Evolutionary conservation across 2,888 invertebrate species (phyloP).

Genomic region (Calliopum simillimum): DNA sequence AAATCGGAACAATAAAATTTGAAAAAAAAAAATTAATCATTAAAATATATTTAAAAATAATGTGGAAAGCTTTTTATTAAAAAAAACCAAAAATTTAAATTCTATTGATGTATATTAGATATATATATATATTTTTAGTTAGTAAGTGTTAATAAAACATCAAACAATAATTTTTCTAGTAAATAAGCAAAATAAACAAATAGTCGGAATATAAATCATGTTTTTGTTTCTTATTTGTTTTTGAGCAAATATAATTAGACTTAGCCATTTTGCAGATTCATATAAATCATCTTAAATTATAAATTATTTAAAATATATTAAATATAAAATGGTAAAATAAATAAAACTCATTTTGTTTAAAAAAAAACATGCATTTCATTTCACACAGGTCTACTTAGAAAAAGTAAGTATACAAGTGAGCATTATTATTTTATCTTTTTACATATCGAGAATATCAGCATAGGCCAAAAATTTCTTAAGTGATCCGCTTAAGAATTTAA

Average conservation of each 20-base stretch:
- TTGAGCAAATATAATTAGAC: slow-evolving; percentile 18
- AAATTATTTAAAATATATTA: neutral
- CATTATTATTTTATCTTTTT: too few species aligned
- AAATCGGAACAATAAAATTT: too few species aligned
- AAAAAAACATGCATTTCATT: neutral
- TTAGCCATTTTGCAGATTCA: slow-evolving; percentile 22
- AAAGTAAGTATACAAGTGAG: too few species aligned
- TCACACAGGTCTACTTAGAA: neutral
- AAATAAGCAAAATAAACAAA: slow-evolving; percentile 6
- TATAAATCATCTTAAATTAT: slow-evolving; percentile 10
- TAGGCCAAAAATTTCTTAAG: too few species aligned
- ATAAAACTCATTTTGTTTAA: slow-evolving; percentile 27
- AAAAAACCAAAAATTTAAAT: too few species aligned
- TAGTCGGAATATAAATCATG: neutral
- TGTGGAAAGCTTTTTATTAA: too few species aligned
- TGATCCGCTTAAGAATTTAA: too few species aligned
- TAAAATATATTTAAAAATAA: too few species aligned
- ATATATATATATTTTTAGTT: slow-evolving; percentile 10
- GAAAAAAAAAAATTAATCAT: too few species aligned
- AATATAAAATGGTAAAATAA: slow-evolving; percentile 10
- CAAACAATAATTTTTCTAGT: slow-evolving; percentile 10
- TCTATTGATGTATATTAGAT: neutral
- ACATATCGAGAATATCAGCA: too few species aligned
- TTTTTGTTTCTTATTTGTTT: slow-evolving; percentile 15
- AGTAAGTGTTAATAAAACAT: slow-evolving; percentile 8